These are phyloP conservation scores for Oryzias javanicus DNA, from an alignment of 2,113 vertebrate genomes.

Conservation along the genomic window DNA sequence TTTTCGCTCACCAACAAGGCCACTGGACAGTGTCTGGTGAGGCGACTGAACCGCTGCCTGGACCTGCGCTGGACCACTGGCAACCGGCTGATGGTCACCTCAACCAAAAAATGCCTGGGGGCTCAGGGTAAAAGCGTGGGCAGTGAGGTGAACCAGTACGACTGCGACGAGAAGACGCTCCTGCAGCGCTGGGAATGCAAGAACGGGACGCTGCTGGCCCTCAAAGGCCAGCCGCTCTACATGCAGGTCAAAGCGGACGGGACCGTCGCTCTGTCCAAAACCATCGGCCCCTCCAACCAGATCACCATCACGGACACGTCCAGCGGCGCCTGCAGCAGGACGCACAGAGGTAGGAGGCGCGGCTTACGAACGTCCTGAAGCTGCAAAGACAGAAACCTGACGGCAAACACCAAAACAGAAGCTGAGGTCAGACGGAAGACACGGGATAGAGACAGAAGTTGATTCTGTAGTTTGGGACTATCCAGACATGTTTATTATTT, in stretches of 20 bases:
- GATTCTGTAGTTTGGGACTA: too few relatives aligned
- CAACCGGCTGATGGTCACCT: slow-evolving; percentile 77
- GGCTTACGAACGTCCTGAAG: too few relatives aligned
- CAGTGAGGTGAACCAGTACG: slow-evolving; percentile 78
- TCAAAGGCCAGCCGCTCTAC: slow-evolving; percentile 80
- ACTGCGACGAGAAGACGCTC: slow-evolving; percentile 79
- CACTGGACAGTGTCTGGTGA: slow-evolving; percentile 47
- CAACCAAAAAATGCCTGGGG: slow-evolving; percentile 82
- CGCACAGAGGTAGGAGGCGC: slow-evolving; percentile 82
- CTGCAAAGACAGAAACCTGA: too few relatives aligned
- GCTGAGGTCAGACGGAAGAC: too few relatives aligned
- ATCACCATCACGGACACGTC: slow-evolving; percentile 83
- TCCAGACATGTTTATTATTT: too few relatives aligned
- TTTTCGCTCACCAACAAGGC: slow-evolving; percentile 57
- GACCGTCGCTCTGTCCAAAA: slow-evolving; percentile 79
- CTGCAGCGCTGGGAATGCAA: slow-evolving; percentile 92
- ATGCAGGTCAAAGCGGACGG: slow-evolving; percentile 81
- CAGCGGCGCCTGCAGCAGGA: slow-evolving; percentile 84
- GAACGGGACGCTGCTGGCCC: slow-evolving; percentile 83
- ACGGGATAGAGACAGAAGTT: too few relatives aligned
- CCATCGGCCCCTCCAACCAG: slow-evolving; percentile 79
- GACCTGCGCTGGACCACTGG: slow-evolving; percentile 85
- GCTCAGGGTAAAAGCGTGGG: slow-evolving; percentile 79
- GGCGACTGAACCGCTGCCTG: slow-evolving; percentile 26
- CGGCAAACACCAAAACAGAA: too few relatives aligned